phyloP scores from a whole-genome alignment of 2,797 vertebrate species.

The Clarias pachynema region DNA sequence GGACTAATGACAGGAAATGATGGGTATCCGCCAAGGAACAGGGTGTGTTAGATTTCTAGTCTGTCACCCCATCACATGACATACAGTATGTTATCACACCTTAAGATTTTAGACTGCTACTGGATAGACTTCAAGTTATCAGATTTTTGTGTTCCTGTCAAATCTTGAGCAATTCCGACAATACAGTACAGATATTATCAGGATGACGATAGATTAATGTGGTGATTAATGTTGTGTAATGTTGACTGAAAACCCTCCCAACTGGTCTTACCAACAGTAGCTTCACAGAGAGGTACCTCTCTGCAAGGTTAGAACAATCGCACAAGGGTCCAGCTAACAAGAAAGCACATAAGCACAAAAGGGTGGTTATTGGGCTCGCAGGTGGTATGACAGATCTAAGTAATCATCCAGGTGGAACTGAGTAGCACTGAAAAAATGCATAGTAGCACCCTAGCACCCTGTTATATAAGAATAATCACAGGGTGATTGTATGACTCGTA shows the following conservation, averaged over 20 bases:
- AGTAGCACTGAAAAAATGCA: neutral
- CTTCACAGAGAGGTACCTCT: neutral
- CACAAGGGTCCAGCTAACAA: neutral
- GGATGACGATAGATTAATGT: neutral
- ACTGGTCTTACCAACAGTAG: neutral
- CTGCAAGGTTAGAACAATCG: neutral
- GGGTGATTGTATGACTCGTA: neutral
- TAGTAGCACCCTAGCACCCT: neutral
- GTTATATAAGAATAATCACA: neutral
- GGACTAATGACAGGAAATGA: no score
- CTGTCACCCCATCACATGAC: neutral
- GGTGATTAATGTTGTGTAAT: neutral
- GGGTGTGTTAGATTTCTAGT: no score
- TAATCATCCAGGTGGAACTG: neutral
- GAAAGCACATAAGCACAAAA: neutral
- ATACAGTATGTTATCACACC: neutral
- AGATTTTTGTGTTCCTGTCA: neutral
- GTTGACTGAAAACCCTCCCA: neutral
- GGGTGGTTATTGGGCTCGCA: neutral
- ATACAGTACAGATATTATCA: neutral
- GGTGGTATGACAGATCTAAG: neutral
- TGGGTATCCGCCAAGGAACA: neutral
- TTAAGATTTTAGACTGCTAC: neutral
- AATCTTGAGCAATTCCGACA: neutral
- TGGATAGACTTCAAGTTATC: neutral